Evolutionary conservation across 2,113 vertebrate species (phyloP).

Genomic region (Eptatretus burgeri): DNA sequence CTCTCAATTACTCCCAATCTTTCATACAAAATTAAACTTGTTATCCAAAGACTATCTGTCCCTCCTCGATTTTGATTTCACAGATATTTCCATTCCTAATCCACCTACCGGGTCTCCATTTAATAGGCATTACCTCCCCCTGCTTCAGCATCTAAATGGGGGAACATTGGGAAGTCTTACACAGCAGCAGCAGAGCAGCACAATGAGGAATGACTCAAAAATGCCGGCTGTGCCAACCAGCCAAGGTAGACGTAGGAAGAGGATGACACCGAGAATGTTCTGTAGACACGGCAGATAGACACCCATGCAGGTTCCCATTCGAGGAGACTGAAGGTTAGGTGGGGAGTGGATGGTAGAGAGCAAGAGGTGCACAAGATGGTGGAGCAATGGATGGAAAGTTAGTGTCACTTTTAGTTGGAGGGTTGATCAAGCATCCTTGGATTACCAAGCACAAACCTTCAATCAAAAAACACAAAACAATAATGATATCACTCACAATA

Average conservation of each 20-base stretch:
- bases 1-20: too few species aligned
- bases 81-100: too few species aligned
- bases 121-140: too few species aligned
- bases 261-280: slow-evolving; percentile 95
- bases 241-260: slow-evolving; percentile 94
- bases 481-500: too few species aligned
- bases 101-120: too few species aligned
- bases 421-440: neutral
- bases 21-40: too few species aligned
- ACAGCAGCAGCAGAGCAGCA: slow-evolving; percentile 71
- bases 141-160: too few species aligned
- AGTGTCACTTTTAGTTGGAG: neutral
- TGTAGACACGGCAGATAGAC: slow-evolving; percentile 90
- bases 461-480: too few species aligned
- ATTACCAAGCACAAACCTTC: too few species aligned
- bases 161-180: slow-evolving; percentile 25
- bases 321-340: slow-evolving; percentile 28
- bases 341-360: neutral
- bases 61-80: too few species aligned
- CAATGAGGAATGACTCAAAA: slow-evolving; percentile 72
- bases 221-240: slow-evolving; percentile 76
- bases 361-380: neutral
- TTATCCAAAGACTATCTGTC: too few species aligned
- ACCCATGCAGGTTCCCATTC: slow-evolving; percentile 91
- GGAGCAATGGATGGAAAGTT: neutral